Conservation (phyloP, 2,113 vertebrate genomes). For the Scalopus aquaticus region DNA sequence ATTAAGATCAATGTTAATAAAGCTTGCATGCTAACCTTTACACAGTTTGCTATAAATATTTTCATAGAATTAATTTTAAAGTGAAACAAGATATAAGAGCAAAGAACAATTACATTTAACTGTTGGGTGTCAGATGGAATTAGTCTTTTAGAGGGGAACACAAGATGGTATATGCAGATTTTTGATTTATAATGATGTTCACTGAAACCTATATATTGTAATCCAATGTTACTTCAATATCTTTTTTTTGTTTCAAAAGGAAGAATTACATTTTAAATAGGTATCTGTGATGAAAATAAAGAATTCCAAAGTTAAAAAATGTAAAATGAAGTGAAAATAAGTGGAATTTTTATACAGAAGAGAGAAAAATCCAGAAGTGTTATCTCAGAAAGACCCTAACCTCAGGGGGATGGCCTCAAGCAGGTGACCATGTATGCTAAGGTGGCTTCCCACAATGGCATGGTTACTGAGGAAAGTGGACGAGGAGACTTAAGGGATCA, state of each 20-base stretch:
- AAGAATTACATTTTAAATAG: too few species aligned
- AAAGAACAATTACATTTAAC: not conserved
- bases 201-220: not conserved
- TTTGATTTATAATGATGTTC: not conserved
- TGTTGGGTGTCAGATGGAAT: not conserved
- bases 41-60: not conserved
- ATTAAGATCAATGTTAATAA: not conserved
- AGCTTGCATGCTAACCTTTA: not conserved
- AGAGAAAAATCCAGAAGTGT: not conserved
- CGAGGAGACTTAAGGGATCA: not conserved
- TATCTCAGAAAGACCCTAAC: not conserved
- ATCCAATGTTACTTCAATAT: not conserved
- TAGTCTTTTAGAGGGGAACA: not conserved
- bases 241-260: not conserved
- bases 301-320: not conserved
- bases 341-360: not conserved
- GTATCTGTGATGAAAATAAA: too few species aligned
- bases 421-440: too few species aligned
- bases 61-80: conserved; percentile 14
- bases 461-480: not conserved
- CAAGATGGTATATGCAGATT: not conserved
- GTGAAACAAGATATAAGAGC: not conserved
- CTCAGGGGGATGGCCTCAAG: too few species aligned
- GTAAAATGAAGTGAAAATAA: not conserved
- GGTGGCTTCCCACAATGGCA: not conserved